These are phyloP conservation scores for Erythrocercus mccallii DNA, from an alignment of 2,113 vertebrate genomes.

Conservation along the genomic window DNA sequence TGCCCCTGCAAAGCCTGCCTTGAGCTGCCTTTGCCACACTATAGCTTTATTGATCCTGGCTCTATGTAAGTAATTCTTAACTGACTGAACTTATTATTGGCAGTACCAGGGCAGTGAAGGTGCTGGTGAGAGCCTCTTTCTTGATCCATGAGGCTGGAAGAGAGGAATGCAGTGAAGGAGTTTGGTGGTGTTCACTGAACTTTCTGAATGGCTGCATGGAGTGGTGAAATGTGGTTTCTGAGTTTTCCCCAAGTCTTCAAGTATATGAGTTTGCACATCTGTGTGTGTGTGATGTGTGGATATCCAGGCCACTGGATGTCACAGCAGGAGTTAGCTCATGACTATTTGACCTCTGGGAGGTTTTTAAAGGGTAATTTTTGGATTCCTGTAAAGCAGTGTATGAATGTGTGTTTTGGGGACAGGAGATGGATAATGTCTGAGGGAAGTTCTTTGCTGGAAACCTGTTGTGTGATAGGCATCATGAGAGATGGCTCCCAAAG, in stretches of 20 bases:
- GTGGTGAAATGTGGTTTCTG: neutral
- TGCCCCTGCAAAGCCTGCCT: neutral
- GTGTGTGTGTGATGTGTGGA: neutral
- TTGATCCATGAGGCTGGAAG: neutral
- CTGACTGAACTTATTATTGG: neutral
- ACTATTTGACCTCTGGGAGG: neutral
- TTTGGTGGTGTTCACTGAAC: neutral
- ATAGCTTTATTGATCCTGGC: slow-evolving; percentile 31
- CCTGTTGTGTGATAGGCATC: neutral
- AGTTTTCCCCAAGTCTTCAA: neutral
- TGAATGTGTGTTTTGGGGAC: neutral
- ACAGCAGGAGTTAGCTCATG: neutral
- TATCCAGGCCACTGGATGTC: neutral
- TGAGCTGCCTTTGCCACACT: neutral
- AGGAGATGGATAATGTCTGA: neutral
- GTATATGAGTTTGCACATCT: neutral
- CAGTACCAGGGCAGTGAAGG: neutral
- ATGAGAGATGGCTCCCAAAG: neutral
- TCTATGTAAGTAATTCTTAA: neutral
- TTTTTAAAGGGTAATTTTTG: neutral
- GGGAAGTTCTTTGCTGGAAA: neutral
- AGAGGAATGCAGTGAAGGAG: neutral
- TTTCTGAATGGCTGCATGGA: neutral
- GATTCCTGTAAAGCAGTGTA: neutral
- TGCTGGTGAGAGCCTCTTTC: neutral